Base-by-base conservation (phyloP, 2,113 vertebrate genomes). In the Carassius auratus region DNA sequence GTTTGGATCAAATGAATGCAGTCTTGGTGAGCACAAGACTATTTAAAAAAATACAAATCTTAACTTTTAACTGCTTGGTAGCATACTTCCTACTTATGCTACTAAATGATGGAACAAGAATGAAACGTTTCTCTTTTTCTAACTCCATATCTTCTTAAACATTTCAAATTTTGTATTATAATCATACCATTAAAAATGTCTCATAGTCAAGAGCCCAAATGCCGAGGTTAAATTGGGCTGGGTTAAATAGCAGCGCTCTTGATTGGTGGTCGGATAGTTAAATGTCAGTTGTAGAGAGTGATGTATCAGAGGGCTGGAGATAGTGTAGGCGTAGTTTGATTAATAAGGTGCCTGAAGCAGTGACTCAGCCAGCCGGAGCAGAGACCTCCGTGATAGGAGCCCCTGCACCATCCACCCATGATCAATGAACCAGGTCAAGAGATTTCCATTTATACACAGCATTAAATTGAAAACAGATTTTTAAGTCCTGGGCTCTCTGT, bases 211-310 rank as follows among this genome's bases (percentile, higher is more conserved):
- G 48, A 36, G 36, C 74, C 68, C 33, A 71, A 62, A 79, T n/a
- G 23, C 52, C 19, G 76, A 79, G 64, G 68, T 85, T 42, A 85
- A 79, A 33, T 79, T 14, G 38, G 36, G 64, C 52, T 45, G 55
- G 66, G 26, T 68, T 38, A 55, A 68, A 84, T 33, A 68, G 75
- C n/a, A 21, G 12, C 33, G 14, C 19, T 79, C 62, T 48, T 69
- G 76, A 85, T 79, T 78, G 50, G 84, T 85, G 76, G 75, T 15
- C 15, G 68, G 14, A 66, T 42, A 50, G 84, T 33, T 33, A 85
- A 79, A 85, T 85, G 76, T 85, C 75, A 85, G 15, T 57, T 71
- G 50, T 26, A 42, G n/a, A 71, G n/a, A 57, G 23, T 83, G 69
- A 61, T 59, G 50, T 59, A 71, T 78, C 33, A 68, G 62, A 55